Evolutionary conservation across 2,113 vertebrate species (phyloP), one percentile per base, ranked within the genome.

Genomic region (Phocoena phocoena): DNA sequence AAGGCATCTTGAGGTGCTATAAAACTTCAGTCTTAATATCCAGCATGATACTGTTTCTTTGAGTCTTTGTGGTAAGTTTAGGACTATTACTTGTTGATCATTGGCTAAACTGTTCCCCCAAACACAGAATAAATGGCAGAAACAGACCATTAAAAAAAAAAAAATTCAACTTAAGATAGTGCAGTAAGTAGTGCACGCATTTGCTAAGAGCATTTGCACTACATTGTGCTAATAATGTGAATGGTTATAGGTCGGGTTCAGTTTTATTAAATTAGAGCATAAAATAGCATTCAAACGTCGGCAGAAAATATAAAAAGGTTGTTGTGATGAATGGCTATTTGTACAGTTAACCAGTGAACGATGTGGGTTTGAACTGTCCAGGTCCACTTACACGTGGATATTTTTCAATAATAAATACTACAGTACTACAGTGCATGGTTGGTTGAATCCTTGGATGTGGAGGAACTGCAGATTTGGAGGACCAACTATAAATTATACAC

Each of bases 101-200:
- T 62, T 70, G 26, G 8, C 67, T 80, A n/a, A 80, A 36, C 23
- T 84, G 2, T 55, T 62, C 47, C 55, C n/a, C 84, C 68, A 90
- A 92, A 95, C 50, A 83, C 28, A 95, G n/a, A 88, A 63, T 80
- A 84, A 91, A 50, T 95, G 60, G 12, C 50, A 90, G 93, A 60
- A 18, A 90, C 36, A 82, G 68, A 70, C 53, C 8, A 44, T 25
- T 28, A 23, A 63, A 62, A n/a, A 44, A 77, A 88, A 81, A 60
- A 62, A 50, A 47, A n/a, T 38, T 84, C 58, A 53, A 21, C 25
- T 82, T 60, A 62, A 60, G 2, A 38, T 13, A 82, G 36, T 65
- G 3, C 6, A 74, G 8, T 70, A 55, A 74, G 8, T 70, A 55
- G 50, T 68, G 33, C 58, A 31, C 55, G 5, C 26, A 38, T 71